Percentiles rank a stretch among this genome's conserved stretches.
Conservation (phyloP, 2,113 vertebrate genomes). For the Lepidiolamprologus cunningtoni region DNA sequence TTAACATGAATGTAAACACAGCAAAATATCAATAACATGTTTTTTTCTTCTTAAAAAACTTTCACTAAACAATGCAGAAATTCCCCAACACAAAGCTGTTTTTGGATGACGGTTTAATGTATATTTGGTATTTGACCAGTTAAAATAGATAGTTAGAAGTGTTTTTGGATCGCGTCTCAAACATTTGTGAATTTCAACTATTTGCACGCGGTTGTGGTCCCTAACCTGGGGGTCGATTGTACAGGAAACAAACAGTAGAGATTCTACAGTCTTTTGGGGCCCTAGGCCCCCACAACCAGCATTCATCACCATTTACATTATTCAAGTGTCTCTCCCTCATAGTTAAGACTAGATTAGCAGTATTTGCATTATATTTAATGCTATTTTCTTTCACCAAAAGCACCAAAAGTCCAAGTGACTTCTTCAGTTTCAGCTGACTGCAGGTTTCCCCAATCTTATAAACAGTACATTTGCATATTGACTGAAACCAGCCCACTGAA, state of each 20-base stretch:
- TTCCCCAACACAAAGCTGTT: not conserved
- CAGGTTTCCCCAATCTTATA: not conserved
- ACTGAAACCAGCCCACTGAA: not conserved
- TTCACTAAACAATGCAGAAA: not conserved
- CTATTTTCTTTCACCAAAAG: not conserved
- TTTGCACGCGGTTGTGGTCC: accelerated
- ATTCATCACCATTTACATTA: not conserved
- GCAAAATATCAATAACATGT: not conserved
- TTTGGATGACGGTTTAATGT: not conserved
- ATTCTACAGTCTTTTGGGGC: not conserved
- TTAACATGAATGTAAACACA: not conserved
- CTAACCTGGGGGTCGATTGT: not conserved
- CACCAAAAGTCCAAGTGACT: not conserved
- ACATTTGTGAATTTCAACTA: accelerated
- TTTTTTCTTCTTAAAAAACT: not conserved
- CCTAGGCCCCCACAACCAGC: not conserved
- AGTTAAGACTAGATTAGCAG: not conserved
- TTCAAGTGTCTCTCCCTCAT: not conserved
- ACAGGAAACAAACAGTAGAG: not conserved
- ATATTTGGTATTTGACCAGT: not conserved
- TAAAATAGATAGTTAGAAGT: not conserved
- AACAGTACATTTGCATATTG: not conserved
- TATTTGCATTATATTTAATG: not conserved
- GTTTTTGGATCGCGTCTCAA: accelerated
- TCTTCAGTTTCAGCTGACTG: accelerated